phyloP scores from a whole-genome alignment of 2,888 invertebrate genomes.

The Monochamus alternatus region DNA sequence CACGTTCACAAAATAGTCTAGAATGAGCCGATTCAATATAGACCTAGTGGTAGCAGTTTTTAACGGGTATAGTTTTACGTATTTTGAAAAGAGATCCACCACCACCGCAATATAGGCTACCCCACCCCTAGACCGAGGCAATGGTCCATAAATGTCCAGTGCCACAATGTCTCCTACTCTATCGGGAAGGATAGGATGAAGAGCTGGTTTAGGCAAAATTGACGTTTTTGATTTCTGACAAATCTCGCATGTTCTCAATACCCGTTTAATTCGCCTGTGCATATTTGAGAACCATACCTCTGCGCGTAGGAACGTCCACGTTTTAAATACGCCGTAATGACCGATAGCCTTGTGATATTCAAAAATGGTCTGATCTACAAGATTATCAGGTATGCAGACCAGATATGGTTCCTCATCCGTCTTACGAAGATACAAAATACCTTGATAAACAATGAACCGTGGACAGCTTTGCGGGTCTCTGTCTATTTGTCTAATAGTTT shows the following conservation, averaged over 20 bases:
- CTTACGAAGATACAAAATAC: slow-evolving; percentile 32
- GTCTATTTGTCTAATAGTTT: background rate
- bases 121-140: slow-evolving; percentile 52
- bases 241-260: slow-evolving; percentile 23
- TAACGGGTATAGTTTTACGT: slow-evolving; percentile 27
- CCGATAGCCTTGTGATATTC: slow-evolving; percentile 40
- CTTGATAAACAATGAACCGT: background rate
- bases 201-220: slow-evolving; percentile 26
- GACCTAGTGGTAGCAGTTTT: slow-evolving; percentile 17
- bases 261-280: slow-evolving; percentile 25
- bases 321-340: slow-evolving; percentile 42
- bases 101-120: slow-evolving; percentile 64
- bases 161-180: background rate
- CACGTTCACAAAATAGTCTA: slow-evolving; percentile 22
- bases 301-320: slow-evolving; percentile 30
- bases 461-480: background rate
- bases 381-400: slow-evolving; percentile 34
- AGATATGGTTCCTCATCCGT: slow-evolving; percentile 17
- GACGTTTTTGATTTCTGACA: slow-evolving; percentile 30
- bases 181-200: slow-evolving; percentile 23
- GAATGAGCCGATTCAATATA: slow-evolving; percentile 12
- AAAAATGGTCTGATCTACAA: slow-evolving; percentile 11
- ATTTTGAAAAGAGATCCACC: slow-evolving; percentile 54
- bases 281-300: slow-evolving; percentile 43
- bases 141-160: slow-evolving; percentile 24